Conservation (phyloP, 1,140 invertebrate genomes). For the Potamilus streckersoni region DNA sequence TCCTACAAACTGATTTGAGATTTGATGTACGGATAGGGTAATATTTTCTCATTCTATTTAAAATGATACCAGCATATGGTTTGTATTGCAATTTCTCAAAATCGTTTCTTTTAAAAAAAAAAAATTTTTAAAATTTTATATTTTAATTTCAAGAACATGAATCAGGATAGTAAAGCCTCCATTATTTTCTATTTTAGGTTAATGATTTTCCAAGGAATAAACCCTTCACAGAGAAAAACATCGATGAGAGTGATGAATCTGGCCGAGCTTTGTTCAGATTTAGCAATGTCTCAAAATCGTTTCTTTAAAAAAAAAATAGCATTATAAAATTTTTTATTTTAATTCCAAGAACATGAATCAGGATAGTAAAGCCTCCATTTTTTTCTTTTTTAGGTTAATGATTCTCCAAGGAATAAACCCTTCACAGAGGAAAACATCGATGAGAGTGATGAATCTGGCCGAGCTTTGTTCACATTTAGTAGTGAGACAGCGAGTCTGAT, state of each 20-base stretch:
- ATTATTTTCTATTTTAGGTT: slow-evolving; percentile 6
- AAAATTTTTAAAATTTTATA: too few species aligned
- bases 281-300: too few species aligned
- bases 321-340: too few species aligned
- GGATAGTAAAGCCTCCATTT: neutral
- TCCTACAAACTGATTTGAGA: too few species aligned
- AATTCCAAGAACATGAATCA: neutral
- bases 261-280: slow-evolving; percentile 48
- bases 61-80: too few species aligned
- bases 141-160: neutral
- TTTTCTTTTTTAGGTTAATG: slow-evolving; percentile 4
- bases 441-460: slow-evolving; percentile 10
- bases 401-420: neutral
- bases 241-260: neutral
- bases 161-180: neutral
- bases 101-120: too few species aligned
- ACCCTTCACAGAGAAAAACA: too few species aligned
- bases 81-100: too few species aligned
- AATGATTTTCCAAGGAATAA: neutral
- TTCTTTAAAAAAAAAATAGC: too few species aligned
- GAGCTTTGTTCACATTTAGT: slow-evolving; percentile 48
- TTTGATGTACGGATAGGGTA: too few species aligned
- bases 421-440: too few species aligned
- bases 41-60: too few species aligned
- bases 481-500: slow-evolving; percentile 56